Conservation (phyloP, 2,113 vertebrate genomes). For the Ageneiosus marmoratus region DNA sequence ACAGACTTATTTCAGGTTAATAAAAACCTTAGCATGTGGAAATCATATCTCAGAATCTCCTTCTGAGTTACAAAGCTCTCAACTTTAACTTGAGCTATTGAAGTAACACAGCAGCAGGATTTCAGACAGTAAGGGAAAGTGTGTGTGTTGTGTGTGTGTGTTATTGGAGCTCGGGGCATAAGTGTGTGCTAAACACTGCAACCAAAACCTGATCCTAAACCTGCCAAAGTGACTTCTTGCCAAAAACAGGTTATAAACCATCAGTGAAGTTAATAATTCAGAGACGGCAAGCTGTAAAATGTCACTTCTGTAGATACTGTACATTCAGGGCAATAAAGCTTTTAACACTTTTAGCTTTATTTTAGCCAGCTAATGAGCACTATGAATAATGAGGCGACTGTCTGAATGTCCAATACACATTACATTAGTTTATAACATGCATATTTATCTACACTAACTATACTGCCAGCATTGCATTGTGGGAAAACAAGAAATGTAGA, state of each 20-base stretch:
- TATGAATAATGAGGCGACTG: neutral
- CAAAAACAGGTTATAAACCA: neutral
- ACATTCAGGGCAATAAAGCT: neutral
- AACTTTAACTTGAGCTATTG: neutral
- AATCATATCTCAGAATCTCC: neutral
- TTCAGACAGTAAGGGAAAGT: neutral
- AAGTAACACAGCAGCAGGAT: neutral
- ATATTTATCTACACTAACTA: neutral
- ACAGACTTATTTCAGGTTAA: neutral
- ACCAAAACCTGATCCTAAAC: neutral
- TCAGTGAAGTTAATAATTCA: neutral
- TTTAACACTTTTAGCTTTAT: neutral
- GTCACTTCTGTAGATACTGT: neutral
- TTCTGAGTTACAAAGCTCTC: neutral
- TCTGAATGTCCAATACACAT: neutral
- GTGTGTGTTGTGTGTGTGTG: slow-evolving; percentile 1
- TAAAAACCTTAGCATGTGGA: neutral
- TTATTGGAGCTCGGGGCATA: neutral
- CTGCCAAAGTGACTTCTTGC: neutral
- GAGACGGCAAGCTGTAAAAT: neutral
- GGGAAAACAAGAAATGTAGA: neutral
- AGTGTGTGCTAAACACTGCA: slow-evolving; percentile 1
- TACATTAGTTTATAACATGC: neutral
- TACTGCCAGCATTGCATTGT: neutral
- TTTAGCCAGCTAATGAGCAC: neutral